Conservation (phyloP, 1,140 invertebrate genomes). For the Drosophila takahashii region DNA sequence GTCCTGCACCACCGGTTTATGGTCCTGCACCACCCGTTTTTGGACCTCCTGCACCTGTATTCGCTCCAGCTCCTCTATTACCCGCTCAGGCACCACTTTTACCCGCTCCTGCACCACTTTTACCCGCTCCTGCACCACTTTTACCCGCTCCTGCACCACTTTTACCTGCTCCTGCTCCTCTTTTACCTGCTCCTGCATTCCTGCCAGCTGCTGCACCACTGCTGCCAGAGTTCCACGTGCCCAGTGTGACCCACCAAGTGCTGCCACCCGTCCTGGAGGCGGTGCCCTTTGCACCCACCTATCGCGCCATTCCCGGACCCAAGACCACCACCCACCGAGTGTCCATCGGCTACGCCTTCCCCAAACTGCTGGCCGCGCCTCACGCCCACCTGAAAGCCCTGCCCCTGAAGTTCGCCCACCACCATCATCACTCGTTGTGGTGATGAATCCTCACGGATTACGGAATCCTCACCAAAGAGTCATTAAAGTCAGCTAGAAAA, state of each 20-base stretch:
- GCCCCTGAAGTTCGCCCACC: constrained; percentile 63
- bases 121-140: constrained; percentile 37
- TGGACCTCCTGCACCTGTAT: constrained; percentile 22
- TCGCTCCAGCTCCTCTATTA: constrained; percentile 42
- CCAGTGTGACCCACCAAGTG: constrained; percentile 52
- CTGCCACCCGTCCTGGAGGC: constrained; percentile 72
- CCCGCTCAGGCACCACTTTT: constrained; percentile 10
- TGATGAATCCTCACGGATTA: background rate
- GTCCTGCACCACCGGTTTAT: constrained; percentile 10
- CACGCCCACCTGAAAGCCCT: constrained; percentile 66
- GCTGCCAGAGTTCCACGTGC: constrained; percentile 39
- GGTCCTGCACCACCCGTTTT: constrained; percentile 30
- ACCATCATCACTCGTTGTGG: constrained; percentile 68
- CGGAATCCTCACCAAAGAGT: constrained; percentile 39
- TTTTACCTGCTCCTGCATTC: constrained; percentile 5
- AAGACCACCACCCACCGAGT: constrained; percentile 78
- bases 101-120: constrained; percentile 24
- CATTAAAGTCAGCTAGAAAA: constrained; percentile 24
- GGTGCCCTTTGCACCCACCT: constrained; percentile 61
- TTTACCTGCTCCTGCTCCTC: constrained; percentile 25
- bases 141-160: constrained; percentile 43
- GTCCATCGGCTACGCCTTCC: constrained; percentile 73
- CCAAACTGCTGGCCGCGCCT: constrained; percentile 59
- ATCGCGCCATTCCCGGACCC: constrained; percentile 72
- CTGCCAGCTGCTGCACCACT: constrained; percentile 35